A percentile compares a stretch with the other conserved stretches of the same genome.
phyloP scores from a whole-genome alignment of 2,113 vertebrate species.

The Mionectes macconnelli region DNA sequence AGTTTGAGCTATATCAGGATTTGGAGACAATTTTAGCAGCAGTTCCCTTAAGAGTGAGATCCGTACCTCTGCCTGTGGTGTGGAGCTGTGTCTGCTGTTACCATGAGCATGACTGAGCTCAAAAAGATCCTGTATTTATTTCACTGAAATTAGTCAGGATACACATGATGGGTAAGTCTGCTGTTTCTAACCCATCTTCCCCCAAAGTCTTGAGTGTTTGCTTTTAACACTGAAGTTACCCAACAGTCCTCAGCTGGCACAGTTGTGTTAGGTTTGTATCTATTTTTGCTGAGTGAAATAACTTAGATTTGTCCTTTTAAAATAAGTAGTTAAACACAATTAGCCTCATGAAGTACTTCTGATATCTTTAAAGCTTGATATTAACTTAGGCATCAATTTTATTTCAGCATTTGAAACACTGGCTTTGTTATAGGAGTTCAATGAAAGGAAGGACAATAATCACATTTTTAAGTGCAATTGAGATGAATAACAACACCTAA shows the following conservation, averaged over 20 bases:
- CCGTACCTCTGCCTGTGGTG: rapidly evolving
- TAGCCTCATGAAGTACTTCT: neutral
- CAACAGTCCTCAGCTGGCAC: neutral
- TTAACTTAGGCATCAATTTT: neutral
- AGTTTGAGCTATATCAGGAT: neutral
- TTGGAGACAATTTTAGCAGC: neutral
- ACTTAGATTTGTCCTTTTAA: neutral
- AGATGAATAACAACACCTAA: neutral
- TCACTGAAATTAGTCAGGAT: neutral
- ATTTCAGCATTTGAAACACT: neutral
- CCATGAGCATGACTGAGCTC: neutral
- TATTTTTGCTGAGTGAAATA: neutral
- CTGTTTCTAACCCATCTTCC: neutral
- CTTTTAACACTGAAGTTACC: neutral
- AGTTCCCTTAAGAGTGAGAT: neutral
- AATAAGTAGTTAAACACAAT: neutral
- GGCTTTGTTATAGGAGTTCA: neutral
- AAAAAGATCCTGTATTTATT: neutral
- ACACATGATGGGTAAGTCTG: neutral
- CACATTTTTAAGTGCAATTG: neutral
- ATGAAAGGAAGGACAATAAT: neutral
- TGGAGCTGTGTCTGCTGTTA: neutral
- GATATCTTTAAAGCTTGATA: neutral
- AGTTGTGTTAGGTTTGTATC: neutral
- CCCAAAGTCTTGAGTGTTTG: neutral